phyloP scores from a whole-genome alignment of 2,113 vertebrate species.

The Phylloscopus whistleri region DNA sequence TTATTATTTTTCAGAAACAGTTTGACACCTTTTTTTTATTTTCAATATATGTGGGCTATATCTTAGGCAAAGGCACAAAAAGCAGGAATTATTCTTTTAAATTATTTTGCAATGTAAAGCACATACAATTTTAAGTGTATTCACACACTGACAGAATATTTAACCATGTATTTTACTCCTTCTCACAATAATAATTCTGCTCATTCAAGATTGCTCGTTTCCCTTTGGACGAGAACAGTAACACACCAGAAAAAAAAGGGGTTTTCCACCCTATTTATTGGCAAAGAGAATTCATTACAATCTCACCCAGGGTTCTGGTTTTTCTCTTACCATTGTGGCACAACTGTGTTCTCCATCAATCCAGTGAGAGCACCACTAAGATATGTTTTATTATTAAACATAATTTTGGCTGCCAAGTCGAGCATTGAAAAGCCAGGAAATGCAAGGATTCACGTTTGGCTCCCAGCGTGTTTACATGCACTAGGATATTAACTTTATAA shows the following conservation, averaged over 20 bases:
- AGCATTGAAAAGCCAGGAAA: neutral
- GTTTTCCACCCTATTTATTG: neutral
- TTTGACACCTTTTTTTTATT: neutral
- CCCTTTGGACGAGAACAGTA: neutral
- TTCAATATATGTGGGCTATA: neutral
- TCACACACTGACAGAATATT: neutral
- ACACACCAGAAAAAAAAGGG: neutral
- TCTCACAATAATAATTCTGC: neutral
- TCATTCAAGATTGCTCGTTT: neutral
- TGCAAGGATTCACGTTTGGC: neutral
- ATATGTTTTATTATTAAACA: neutral
- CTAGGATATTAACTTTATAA: neutral
- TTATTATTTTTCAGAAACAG: neutral
- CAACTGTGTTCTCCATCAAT: neutral
- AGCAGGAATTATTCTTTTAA: neutral
- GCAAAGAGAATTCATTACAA: neutral
- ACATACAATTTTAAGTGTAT: neutral
- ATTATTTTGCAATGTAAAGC: neutral
- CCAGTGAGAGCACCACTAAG: neutral
- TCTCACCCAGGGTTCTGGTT: neutral
- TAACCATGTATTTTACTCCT: neutral
- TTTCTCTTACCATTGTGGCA: neutral
- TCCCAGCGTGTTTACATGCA: neutral
- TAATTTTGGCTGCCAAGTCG: neutral
- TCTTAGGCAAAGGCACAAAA: neutral